Conservation (phyloP, 2,113 vertebrate species). For the Ctenomys sociabilis region DNA sequence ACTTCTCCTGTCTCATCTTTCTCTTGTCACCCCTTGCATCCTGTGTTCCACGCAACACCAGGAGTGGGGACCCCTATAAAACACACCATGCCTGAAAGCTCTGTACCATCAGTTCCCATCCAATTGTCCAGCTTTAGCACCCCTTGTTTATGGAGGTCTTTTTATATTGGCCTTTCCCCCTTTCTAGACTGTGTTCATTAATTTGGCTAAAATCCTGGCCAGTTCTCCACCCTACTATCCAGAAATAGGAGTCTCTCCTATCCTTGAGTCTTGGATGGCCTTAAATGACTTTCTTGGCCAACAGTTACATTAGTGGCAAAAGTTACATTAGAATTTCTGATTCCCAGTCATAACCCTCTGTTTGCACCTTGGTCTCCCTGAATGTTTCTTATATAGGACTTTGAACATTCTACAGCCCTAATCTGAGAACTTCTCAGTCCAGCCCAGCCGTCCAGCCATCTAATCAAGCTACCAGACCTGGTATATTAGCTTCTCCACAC, state of each 20-base stretch:
- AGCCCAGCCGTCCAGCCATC: not conserved
- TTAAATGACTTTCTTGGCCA: not conserved
- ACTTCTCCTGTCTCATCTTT: not conserved
- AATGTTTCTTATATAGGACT: not conserved
- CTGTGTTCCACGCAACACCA: not conserved
- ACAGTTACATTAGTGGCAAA: not conserved
- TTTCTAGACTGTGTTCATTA: not conserved
- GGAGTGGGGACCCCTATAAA: not conserved
- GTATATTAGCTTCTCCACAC: not conserved
- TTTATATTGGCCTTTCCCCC: not conserved
- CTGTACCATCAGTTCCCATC: not conserved
- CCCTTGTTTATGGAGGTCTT: not conserved
- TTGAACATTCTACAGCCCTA: not conserved
- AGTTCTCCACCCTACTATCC: not conserved
- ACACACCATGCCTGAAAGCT: not conserved
- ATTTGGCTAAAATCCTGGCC: not conserved
- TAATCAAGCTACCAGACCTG: too few species aligned
- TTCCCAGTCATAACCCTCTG: not conserved
- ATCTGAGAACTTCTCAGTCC: not conserved
- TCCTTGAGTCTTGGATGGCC: not conserved
- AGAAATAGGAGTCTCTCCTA: not conserved
- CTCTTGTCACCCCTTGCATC: not conserved
- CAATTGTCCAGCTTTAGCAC: not conserved
- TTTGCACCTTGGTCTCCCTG: not conserved
- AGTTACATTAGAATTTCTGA: too few species aligned